Conservation (phyloP, 2,888 invertebrate genomes). For the Oxyteleia sp. region DNA sequence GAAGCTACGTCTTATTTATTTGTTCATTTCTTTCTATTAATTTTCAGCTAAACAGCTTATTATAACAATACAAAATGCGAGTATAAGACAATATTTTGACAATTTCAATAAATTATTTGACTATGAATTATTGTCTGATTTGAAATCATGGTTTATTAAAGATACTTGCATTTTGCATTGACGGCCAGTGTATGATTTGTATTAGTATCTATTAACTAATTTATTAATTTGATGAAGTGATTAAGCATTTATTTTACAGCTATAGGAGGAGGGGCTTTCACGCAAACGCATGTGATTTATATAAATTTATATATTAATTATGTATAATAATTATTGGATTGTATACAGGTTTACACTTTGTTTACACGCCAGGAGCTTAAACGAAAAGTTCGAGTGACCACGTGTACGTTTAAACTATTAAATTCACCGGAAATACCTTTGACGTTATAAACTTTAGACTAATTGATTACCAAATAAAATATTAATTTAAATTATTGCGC, state of each 20-base stretch:
- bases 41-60: conserved; percentile 80
- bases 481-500: too few species aligned
- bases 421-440: conserved; percentile 8
- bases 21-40: conserved; percentile 74
- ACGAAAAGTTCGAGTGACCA: conserved; percentile 59
- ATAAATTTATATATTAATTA: conserved; percentile 79
- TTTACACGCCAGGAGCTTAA: conserved; percentile 68
- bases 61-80: conserved; percentile 69
- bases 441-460: too few species aligned
- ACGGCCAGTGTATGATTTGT: conserved; percentile 78
- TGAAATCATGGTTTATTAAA: neutral
- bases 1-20: conserved; percentile 59
- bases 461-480: too few species aligned
- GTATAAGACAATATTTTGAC: conserved; percentile 37
- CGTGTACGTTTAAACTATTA: conserved; percentile 30
- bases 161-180: conserved; percentile 67
- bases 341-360: conserved; percentile 78
- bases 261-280: conserved; percentile 86
- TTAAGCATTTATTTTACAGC: conserved; percentile 85
- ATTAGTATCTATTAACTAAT: conserved; percentile 83
- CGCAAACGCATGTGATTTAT: conserved; percentile 83
- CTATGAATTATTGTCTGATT: neutral
- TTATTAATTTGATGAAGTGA: conserved; percentile 84
- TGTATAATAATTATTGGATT: conserved; percentile 75
- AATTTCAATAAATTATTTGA: too few species aligned